A percentile compares a stretch with the other conserved stretches of the same genome.
These are phyloP conservation scores for Mormyrops boulengeri DNA, from an alignment of 2,797 vertebrate species.

Conservation along the genomic window DNA sequence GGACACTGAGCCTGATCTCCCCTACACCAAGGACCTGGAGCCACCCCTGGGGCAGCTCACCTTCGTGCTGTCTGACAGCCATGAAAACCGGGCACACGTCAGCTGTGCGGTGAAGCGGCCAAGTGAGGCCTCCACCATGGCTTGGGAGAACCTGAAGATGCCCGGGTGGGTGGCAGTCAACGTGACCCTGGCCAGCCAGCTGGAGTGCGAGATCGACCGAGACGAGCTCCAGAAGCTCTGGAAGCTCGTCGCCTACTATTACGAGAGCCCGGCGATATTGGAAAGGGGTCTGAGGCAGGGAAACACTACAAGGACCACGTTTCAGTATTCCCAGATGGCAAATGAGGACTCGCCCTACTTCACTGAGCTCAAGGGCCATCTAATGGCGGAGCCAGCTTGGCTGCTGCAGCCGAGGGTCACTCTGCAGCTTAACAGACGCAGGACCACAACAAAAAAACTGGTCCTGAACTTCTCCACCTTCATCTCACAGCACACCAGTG, in stretches of 20 bases:
- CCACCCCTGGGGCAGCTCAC: slow-evolving; percentile 59
- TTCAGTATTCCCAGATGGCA: slow-evolving; percentile 59
- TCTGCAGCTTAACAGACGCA: slow-evolving; percentile 63
- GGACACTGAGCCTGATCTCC: slow-evolving; percentile 61
- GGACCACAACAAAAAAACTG: slow-evolving; percentile 67
- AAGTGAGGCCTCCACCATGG: slow-evolving; percentile 47
- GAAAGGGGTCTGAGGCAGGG: slow-evolving; percentile 53
- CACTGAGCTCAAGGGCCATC: slow-evolving; percentile 68
- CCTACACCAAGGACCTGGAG: slow-evolving; percentile 61
- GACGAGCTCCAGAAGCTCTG: slow-evolving; percentile 67
- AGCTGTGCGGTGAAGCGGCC: slow-evolving; percentile 59
- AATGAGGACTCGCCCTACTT: slow-evolving; percentile 69
- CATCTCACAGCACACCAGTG: slow-evolving; percentile 51
- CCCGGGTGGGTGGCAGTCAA: slow-evolving; percentile 52
- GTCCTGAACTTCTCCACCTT: slow-evolving; percentile 65
- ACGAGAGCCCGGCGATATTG: slow-evolving; percentile 66
- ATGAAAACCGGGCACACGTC: slow-evolving; percentile 64
- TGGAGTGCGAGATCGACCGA: slow-evolving; percentile 70
- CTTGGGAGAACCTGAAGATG: slow-evolving; percentile 51
- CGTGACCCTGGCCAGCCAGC: slow-evolving; percentile 53
- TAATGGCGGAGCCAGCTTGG: slow-evolving; percentile 64
- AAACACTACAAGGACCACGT: slow-evolving; percentile 54
- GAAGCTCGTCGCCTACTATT: slow-evolving; percentile 72
- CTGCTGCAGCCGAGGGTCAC: slow-evolving; percentile 65
- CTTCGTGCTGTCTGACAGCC: slow-evolving; percentile 64